Evolutionary conservation across 2,888 invertebrate species (phyloP), one percentile per base, ranked within the genome.

Genomic region (Latheticus oryzae): DNA sequence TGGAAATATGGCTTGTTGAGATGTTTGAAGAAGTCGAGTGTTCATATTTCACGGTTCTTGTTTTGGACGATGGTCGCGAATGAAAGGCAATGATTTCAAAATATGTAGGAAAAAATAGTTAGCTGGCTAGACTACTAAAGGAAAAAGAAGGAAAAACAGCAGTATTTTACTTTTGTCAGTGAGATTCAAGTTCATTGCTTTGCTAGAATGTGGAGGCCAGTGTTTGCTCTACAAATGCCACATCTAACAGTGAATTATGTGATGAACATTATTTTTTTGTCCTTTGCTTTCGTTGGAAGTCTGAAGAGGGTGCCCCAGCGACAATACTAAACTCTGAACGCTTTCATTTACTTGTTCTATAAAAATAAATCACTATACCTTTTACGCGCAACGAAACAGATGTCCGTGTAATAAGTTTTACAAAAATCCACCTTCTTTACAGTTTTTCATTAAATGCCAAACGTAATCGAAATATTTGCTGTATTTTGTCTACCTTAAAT

Each of bases 261-360:
- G 63, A 63, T 58, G 63, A 63, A 63, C 63, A 63, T 63, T 63
- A 63, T 61, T 63, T 62, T 58, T 63, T 61, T 60, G 63, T 61
- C 60, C 58, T 63, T 61, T 58, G 58, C 63, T 62, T 62, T 60
- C 51, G 47, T 55, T 45, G 47, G 60, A 61, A 56, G 53, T 43
- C 56, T 56, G 63, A 61, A 61, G 58, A 63, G 63, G 60, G 63
- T 61, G 63, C 56, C 61, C 52, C 35, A 26, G 61, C 61, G 60
- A 63, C 63, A 61, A 63, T 61, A 54, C 57, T 59, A 50, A 63
- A 62, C 56, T 53, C 61, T 61, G 60, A 62, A 63, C 59, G 63
- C 63, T 63, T 61, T 63, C 61, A 63, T 63, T 63, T 63, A 61
- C 63, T 61, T 61, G 58, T 63, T 61, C 61, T 63, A 63, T 61